Base-by-base conservation (phyloP, 2,113 vertebrate species). In the Sinocyclocheilus anophthalmus region DNA sequence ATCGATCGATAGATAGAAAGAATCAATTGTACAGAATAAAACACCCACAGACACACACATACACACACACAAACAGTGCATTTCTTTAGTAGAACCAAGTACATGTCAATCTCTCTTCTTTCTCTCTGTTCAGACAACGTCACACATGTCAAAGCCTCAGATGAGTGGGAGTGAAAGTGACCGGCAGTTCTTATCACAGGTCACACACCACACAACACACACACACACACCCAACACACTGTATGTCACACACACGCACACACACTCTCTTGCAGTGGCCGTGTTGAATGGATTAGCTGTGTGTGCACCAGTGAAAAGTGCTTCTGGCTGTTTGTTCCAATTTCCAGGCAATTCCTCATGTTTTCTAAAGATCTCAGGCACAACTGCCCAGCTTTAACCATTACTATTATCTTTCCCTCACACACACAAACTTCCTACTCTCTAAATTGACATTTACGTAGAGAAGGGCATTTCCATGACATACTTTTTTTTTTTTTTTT, bases 301-400 rank as follows among this genome's bases (percentile, higher is more conserved):
- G 76, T 86, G 76, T 55, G 42, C 26, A 42, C 59, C 76, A 87
- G 50, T 26, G 39, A 76, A 80, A 87, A 42, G 30, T 63, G 84
- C 77, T 79, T 42, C 57, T 55, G 63, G 72, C 75, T 89, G 90
- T 87, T 86, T 84, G 65, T 73, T 79, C 37, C 87, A 89, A 86
- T 92, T 83, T 90, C 75, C 11, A 76, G 75, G 48, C 87, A 88
- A 86, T 90, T 87, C 87, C 85, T 90, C 85, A 86, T 78, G 85
- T 89, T 86, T 91, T 84, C 86, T 86, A 86, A 91, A 91, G 69
- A 89, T 90, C 86, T 90, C 30, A 86, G 87, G 83, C 86, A 86
- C 87, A 87, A 81, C 84, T 37, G 4, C 65, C 69, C 73, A 42
- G 30, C 85, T 88, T 26, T 76, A 86, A 85, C 76, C 83, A 53